Base-by-base conservation (phyloP, 2,113 vertebrate genomes). In the Peromyscus maniculatus region DNA sequence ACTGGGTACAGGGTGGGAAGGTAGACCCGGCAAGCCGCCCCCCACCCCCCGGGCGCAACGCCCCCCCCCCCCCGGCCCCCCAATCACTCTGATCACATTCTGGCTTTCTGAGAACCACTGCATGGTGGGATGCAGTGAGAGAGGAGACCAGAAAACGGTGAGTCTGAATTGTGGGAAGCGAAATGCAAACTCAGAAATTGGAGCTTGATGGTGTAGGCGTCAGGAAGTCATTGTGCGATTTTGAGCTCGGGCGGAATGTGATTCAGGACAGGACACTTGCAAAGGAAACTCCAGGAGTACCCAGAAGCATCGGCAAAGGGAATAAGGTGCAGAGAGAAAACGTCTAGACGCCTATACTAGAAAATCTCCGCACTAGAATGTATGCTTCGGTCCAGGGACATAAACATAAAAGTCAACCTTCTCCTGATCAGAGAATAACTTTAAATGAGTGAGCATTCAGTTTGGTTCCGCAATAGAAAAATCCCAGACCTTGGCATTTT, bases 341-440 rank as follows among this genome's bases (percentile, higher is more conserved):
- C 5, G 46, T 22, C 46, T 66, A 64, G 19, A 64, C 94, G 49
- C 36, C 79, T 71, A 4, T 26, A 39, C 59, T 19, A 93, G 67
- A 31, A 89, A 97, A 84, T 94, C 17, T 55, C 59, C 43, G 46
- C 69, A 62, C 80, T 55, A 83, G 62, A 69, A 88, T 7, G 12
- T 33, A 57, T 46, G 52, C 52, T 84, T 88, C 24, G 80, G 28
- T 69, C n/a, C 43, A 78, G 74, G 26, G 43, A 91, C 16, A 4
- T 15, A 22, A 84, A 75, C 26, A 79, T 3, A 33, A 90, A 93
- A 39, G 13, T 59, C 69, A 43, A 10, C 36, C 2, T 77, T 88
- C 91, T 89, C 78, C 67, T 93, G 75, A 79, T 52, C 64, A 89
- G 59, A 88, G 26, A 93, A 59, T 36, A 91, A 83, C 9, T 87